Conservation (phyloP, 2,113 vertebrate genomes). For the Entomyzon cyanotis region DNA sequence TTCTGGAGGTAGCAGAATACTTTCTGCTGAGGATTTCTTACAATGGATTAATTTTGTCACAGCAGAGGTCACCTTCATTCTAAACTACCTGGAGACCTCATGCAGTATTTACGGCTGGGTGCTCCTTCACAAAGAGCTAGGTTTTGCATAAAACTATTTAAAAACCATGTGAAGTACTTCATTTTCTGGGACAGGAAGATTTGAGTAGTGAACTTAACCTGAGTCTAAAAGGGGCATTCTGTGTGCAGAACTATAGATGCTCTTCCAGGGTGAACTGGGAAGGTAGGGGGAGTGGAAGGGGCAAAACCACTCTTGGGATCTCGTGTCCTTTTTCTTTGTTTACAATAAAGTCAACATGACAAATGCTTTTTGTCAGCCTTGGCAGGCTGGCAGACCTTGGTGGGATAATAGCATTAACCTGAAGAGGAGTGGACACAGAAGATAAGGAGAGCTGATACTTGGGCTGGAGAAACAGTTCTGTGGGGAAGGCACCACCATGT, state of each 20-base stretch:
- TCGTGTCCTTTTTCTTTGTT: fast-evolving
- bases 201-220: neutral
- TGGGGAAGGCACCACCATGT: fast-evolving
- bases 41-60: neutral
- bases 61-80: neutral
- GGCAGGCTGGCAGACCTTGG: neutral
- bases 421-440: neutral
- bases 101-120: neutral
- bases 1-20: neutral
- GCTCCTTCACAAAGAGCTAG: neutral
- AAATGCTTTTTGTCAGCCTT: neutral
- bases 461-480: neutral
- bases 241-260: neutral
- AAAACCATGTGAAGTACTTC: neutral
- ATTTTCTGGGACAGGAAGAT: neutral
- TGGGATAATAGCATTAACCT: neutral
- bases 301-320: neutral
- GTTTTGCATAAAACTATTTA: neutral
- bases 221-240: neutral
- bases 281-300: neutral
- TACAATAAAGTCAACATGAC: neutral
- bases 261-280: neutral
- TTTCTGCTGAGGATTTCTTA: neutral
- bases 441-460: neutral
- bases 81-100: neutral